phyloP scores from a whole-genome alignment of 37 sponge, comb jelly and placozoan species.

The Oopsacas minuta region DNA sequence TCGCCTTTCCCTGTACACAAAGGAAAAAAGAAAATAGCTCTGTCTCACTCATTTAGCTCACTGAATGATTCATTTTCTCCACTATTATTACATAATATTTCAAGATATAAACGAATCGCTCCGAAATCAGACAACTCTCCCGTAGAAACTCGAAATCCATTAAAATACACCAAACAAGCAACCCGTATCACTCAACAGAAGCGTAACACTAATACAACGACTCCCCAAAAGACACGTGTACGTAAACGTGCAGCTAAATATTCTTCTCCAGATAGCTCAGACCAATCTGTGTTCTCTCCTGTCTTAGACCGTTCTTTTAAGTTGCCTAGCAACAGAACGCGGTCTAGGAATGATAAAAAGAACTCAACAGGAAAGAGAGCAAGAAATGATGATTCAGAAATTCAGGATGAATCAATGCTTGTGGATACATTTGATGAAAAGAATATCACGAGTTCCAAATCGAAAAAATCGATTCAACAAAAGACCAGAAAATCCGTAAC shows the following conservation, averaged over 20 bases:
- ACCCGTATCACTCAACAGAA: conserved; percentile 4
- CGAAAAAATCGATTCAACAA: background rate
- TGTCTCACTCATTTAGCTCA: background rate
- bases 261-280: background rate
- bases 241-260: background rate
- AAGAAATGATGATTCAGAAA: background rate
- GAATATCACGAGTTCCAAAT: background rate
- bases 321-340: background rate
- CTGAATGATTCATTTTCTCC: background rate
- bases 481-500: background rate
- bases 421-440: background rate
- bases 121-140: background rate
- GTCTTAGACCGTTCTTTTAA: background rate
- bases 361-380: background rate
- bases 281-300: background rate
- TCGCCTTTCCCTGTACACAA: background rate
- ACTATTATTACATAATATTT: background rate
- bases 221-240: background rate
- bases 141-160: background rate
- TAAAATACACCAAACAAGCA: background rate
- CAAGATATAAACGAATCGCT: background rate
- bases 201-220: background rate
- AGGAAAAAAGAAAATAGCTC: background rate
- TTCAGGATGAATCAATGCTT: background rate
- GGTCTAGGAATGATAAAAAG: background rate